Evolutionary conservation across 2,113 vertebrate species (phyloP), one percentile per base, ranked within the genome.

Genomic region (Pelmatolapia mariae): DNA sequence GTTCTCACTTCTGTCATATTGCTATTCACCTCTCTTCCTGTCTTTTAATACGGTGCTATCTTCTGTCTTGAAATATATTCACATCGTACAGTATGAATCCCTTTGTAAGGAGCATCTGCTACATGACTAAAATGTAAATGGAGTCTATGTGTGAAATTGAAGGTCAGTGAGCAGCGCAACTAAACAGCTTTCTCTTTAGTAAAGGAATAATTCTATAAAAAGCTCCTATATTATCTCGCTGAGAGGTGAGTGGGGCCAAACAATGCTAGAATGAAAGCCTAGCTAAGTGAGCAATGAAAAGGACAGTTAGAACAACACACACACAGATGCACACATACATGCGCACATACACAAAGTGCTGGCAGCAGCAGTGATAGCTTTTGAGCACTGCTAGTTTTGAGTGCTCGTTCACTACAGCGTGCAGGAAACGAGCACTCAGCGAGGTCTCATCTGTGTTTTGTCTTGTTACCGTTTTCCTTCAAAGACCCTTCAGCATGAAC

Each of bases 171-270:
- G 88, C 84, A 15, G 86, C 43, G 29, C 89, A 85, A 91, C 90
- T 87, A 93, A 95, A 95, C 95, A 94, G 94, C 92, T 93, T 95
- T 94, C 89, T 92, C 95, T 96, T 95, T 96, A 93, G 95, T 95
- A 93, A 94, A 94, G 89, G 91, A 96, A 94, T 95, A 93, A 95
- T 95, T 95, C 92, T 96, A 95, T 95, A 94, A 96, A 96, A 96
- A 96, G 93, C 92, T 90, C 92, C 90, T 90, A 94, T 95, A 96
- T 95, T 95, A 93, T 95, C 93, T 90, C 79, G 40, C 93, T 83
- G 90, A 87, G 89, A 93, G 94, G 94, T 96, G 94, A 95, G 53
- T 45, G 87, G 82, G 92, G 94, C 91, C 93, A 96, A 86, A 94
- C 92, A 92, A 92, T 93, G 90, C 92, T 90, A 85, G 92, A 94